phyloP scores from a whole-genome alignment of 1,140 invertebrate species.

The Brevipalpus yothersi region DNA sequence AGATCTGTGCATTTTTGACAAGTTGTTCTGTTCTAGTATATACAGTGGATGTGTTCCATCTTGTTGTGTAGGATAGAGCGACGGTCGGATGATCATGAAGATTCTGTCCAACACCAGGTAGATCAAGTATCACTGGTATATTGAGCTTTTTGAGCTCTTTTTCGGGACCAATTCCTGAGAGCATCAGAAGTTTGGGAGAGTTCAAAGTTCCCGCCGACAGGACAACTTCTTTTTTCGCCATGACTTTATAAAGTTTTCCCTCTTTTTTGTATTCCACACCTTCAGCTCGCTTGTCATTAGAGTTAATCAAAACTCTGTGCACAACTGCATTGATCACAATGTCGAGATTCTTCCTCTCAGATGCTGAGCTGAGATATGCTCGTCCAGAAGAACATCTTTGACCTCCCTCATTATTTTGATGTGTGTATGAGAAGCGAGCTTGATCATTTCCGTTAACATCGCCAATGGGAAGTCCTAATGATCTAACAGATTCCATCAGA shows the following conservation, averaged over 20 bases:
- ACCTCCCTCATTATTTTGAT: no score
- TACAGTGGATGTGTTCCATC: no score
- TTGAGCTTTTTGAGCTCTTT: background rate
- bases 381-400: no score
- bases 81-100: conserved; percentile 19
- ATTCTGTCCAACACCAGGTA: conserved; percentile 22
- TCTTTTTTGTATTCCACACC: conserved; percentile 57
- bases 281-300: conserved; percentile 42
- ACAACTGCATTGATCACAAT: conserved; percentile 19
- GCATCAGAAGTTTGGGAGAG: conserved; percentile 66
- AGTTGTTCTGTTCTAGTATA: no score
- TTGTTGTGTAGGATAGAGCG: no score
- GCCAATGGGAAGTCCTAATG: no score
- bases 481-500: no score
- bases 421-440: no score
- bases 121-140: conserved; percentile 19
- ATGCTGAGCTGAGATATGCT: no score
- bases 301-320: conserved; percentile 54
- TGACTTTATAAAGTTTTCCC: conserved; percentile 35
- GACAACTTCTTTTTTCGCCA: conserved; percentile 57
- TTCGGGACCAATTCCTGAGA: conserved; percentile 57
- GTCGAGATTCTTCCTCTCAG: no score
- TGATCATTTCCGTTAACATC: no score
- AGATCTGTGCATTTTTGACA: no score
- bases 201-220: conserved; percentile 62